Percentiles rank a stretch among this genome's conserved stretches.
Conservation (phyloP, 2,888 invertebrate genomes). For the Plebejus anna region DNA sequence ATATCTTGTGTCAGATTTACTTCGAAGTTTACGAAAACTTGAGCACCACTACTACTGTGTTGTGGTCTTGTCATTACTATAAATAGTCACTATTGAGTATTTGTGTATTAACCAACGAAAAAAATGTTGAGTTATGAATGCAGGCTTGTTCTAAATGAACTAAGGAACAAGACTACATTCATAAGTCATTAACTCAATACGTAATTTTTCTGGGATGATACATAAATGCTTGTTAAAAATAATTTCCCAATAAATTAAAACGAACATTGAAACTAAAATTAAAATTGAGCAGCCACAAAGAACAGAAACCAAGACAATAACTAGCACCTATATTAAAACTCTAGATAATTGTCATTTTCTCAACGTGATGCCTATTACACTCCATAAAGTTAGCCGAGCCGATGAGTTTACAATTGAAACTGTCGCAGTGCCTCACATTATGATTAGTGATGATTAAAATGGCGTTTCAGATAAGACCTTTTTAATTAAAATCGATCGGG, state of each 20-base stretch:
- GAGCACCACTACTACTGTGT: too few relatives aligned
- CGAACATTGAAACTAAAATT: neutral
- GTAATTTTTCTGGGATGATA: too few relatives aligned
- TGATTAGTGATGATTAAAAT: constrained; percentile 30
- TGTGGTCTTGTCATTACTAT: too few relatives aligned
- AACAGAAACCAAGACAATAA: neutral
- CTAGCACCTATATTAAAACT: neutral
- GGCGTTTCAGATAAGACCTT: neutral
- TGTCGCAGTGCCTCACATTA: constrained; percentile 43
- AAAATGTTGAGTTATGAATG: too few relatives aligned
- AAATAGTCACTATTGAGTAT: too few relatives aligned
- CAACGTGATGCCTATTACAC: constrained; percentile 38
- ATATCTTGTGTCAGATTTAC: neutral
- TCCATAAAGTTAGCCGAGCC: constrained; percentile 39
- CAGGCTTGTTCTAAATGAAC: too few relatives aligned
- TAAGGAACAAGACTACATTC: too few relatives aligned
- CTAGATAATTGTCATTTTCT: constrained; percentile 38
- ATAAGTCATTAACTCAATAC: too few relatives aligned
- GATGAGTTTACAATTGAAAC: constrained; percentile 61
- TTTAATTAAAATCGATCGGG: neutral
- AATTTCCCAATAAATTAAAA: neutral
- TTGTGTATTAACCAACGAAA: too few relatives aligned
- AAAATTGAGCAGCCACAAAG: too few relatives aligned
- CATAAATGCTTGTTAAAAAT: too few relatives aligned
- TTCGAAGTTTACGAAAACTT: too few relatives aligned